A percentile compares a stretch with the other conserved stretches of the same genome.
Evolutionary conservation across 2,888 invertebrate genomes (phyloP).

Genomic region (Tortricodes alternella): DNA sequence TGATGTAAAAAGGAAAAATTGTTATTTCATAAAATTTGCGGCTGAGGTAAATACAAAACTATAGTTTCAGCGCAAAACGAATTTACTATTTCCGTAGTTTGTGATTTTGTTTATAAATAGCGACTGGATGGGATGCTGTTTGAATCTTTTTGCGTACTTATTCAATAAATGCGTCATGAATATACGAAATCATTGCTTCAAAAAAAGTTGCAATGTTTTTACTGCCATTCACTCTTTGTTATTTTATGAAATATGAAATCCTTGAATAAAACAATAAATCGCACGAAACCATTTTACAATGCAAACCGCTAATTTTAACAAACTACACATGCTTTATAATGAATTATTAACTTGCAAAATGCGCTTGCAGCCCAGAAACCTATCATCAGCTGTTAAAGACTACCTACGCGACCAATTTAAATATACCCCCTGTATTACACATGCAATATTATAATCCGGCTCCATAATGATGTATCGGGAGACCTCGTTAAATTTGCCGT

Average conservation of each 20-base stretch:
- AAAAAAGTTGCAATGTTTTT: too few relatives aligned
- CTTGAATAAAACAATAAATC: not conserved
- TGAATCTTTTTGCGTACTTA: too few relatives aligned
- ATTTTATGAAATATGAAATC: too few relatives aligned
- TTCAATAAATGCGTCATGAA: too few relatives aligned
- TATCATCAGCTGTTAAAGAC: slow-evolving; percentile 37
- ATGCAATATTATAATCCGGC: slow-evolving; percentile 16
- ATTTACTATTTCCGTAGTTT: too few relatives aligned
- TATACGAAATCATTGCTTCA: too few relatives aligned
- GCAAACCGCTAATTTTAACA: slow-evolving; percentile 11
- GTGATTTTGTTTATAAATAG: too few relatives aligned
- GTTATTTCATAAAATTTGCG: too few relatives aligned
- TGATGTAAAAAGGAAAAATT: not conserved
- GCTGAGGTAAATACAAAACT: too few relatives aligned
- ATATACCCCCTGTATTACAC: slow-evolving; percentile 33
- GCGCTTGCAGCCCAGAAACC: slow-evolving; percentile 32
- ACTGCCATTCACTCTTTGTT: too few relatives aligned
- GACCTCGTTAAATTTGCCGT: slow-evolving; percentile 38
- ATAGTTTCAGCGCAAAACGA: too few relatives aligned
- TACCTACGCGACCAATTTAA: slow-evolving; percentile 34
- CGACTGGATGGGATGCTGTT: too few relatives aligned
- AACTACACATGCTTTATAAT: slow-evolving; percentile 34
- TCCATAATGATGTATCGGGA: slow-evolving; percentile 24
- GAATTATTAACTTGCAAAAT: slow-evolving; percentile 42
- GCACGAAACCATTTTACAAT: slow-evolving; percentile 9